Evolutionary conservation across 2,113 vertebrate genomes (phyloP).

Genomic region (Tor tambroides): DNA sequence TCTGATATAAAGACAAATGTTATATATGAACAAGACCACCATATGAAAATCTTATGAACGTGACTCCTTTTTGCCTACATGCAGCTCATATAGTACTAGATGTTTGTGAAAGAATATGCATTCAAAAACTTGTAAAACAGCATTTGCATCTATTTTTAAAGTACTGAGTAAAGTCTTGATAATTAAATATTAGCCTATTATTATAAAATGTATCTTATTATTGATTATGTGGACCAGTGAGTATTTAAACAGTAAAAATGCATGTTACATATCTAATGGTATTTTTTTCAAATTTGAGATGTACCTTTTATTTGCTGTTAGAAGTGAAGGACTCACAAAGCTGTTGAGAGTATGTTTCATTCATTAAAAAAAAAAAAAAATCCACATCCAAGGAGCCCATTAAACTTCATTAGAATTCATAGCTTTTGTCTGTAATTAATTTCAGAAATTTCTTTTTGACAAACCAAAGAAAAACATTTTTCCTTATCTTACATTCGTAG

Average conservation of each 20-base stretch:
- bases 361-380: too few relatives aligned
- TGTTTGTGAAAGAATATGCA: too few relatives aligned
- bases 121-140: too few relatives aligned
- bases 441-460: not conserved
- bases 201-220: not conserved
- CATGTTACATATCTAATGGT: not conserved
- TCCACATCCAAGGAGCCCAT: not conserved
- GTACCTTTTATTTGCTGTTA: not conserved
- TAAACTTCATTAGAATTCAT: not conserved
- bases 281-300: not conserved
- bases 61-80: not conserved
- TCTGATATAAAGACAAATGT: not conserved
- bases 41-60: not conserved
- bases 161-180: not conserved
- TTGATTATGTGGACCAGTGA: not conserved
- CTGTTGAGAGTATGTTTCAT: too few relatives aligned
- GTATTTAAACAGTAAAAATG: not conserved
- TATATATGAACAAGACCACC: not conserved
- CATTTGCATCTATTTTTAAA: not conserved
- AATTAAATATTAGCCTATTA: not conserved
- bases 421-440: slow-evolving; percentile 30
- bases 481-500: slow-evolving; percentile 12
- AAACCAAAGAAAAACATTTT: slow-evolving; percentile 6
- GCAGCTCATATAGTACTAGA: too few relatives aligned
- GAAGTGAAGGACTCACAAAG: not conserved